Base-by-base conservation (phyloP, 92 coral and sea anemone species). In the Actinernus sp. region DNA sequence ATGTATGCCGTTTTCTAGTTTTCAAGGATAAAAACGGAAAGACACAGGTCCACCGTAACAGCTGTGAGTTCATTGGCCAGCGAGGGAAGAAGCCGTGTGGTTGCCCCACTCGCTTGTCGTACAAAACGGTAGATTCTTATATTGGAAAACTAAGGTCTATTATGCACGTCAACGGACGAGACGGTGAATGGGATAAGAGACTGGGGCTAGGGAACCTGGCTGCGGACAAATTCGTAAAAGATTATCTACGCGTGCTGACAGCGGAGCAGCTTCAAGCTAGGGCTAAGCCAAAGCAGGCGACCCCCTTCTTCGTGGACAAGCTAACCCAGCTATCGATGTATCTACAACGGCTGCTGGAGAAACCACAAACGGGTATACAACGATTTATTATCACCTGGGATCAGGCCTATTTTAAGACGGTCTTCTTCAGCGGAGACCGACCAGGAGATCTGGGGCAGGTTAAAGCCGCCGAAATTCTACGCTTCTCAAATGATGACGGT, bases 261-360 rank as follows among this genome's bases (percentile, higher is more conserved):
- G 74, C 84, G 28, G 90, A 83, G 64, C 90, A 83, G 44, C 56
- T 83, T 17, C 73, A 67, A 53, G 80, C 85, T 22, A 59, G 85
- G 27, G 47, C 77, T 0, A 60, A 74, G 20, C 85, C 90, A 3
- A 76, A 76, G 55, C 85, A 84, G 56, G 84, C 85, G 14, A 84
- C 62, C 18, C 85, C 80, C 0, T 69, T 84, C 41, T 68, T 84
- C 19, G 52, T 79, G 23, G 66, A 71, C 29, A 79, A 79, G 45
- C 50, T 59, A n/a, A 27, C 72, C 2, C 61, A 39, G 27, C 38
- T 61, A 3, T 32, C 53, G 3, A 12, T 1, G 9, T 66, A 61
- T 31, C 12, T 79, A 32, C 71, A 70, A n/a, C 19, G 45, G 21
- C 26, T 34, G 32, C 31, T 78, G 60, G 10, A n/a, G 22, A 16